phyloP scores from a whole-genome alignment of 2,113 vertebrate genomes.

The Xyliphius kryptos region DNA sequence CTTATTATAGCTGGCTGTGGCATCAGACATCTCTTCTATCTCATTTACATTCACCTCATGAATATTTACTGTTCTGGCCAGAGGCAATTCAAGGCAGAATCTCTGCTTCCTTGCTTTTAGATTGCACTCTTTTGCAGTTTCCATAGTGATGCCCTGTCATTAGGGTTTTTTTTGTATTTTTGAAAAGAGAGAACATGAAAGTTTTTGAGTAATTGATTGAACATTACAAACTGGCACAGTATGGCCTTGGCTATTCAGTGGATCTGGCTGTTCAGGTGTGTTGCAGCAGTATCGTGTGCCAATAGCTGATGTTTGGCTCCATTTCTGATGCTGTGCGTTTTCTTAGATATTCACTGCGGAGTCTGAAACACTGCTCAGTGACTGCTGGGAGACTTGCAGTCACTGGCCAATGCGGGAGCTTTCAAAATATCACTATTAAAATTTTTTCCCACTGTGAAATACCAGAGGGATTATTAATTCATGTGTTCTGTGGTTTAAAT shows the following conservation, averaged over 20 bases:
- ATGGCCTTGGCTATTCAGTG: conserved; percentile 17
- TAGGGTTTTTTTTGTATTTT: not conserved
- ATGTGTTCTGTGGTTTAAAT: too few species aligned
- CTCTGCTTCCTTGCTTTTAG: conserved; percentile 8
- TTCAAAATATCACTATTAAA: too few species aligned
- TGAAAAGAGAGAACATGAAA: conserved; percentile 9
- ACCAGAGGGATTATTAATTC: too few species aligned
- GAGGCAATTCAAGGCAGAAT: conserved; percentile 27
- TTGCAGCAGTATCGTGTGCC: conserved; percentile 22
- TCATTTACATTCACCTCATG: conserved; percentile 23
- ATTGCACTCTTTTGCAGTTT: conserved; percentile 17
- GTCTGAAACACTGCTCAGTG: not conserved
- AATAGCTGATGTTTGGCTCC: conserved; percentile 19
- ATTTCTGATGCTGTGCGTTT: conserved; percentile 9
- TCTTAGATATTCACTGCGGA: conserved; percentile 6
- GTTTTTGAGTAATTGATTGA: conserved; percentile 18
- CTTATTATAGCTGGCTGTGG: too few species aligned
- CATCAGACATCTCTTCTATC: too few species aligned
- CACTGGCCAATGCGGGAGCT: too few species aligned
- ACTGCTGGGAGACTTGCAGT: too few species aligned
- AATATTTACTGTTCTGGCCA: conserved; percentile 22
- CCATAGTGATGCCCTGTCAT: conserved; percentile 11
- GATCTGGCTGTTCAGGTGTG: conserved; percentile 9
- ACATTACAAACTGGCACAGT: not conserved
- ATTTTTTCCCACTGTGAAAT: too few species aligned